Base-by-base conservation (phyloP, 2,797 vertebrate genomes). In the Rhinichthys osculus region DNA sequence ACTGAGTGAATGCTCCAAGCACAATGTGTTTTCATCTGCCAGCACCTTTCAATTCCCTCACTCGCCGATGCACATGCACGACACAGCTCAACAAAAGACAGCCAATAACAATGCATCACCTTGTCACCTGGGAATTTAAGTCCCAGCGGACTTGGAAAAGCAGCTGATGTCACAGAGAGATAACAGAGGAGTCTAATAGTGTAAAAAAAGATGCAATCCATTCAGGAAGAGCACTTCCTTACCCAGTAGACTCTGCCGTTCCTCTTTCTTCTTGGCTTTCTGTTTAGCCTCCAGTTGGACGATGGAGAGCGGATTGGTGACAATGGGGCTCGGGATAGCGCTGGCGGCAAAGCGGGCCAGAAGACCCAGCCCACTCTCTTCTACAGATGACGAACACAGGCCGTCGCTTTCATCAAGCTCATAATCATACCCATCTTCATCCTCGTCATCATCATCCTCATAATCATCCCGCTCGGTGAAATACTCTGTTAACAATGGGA, bases 361-460 rank as follows among this genome's bases (percentile, higher is more conserved):
- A 74, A 99, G 94, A 54, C 98, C 98, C 91, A 99, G 91, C 14
- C 98, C 98, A 0, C 97, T 99, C 94, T 99, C 98, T 50, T 99
- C 98, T 79, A 96, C 91, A 66, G 93, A 92, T 1, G 95, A 94
- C 0, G 94, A 96, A 0, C 94, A 94, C 74, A 96, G 92, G 80
- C 92, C 92, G 33, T 96, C 94, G 0, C 89, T 93, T 87, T 93
- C 82, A 0, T 94, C 95, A 5, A 90, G 90, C 27, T 96, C 94
- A 0, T 93, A 96, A 80, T 94, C 92, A 0, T 94, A 94, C 4
- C 90, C 91, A 0, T 96, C 95, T 79, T 96, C 96, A 0, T 96
- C 93, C 2, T 95, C 94, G 0, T 96, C 94, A 0, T 96, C 95
- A 0, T 97, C 96, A 0, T 96, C 97, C 87, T 95, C 96, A 86